Base-by-base conservation (phyloP, 2,113 vertebrate species). In the Procavia capensis region DNA sequence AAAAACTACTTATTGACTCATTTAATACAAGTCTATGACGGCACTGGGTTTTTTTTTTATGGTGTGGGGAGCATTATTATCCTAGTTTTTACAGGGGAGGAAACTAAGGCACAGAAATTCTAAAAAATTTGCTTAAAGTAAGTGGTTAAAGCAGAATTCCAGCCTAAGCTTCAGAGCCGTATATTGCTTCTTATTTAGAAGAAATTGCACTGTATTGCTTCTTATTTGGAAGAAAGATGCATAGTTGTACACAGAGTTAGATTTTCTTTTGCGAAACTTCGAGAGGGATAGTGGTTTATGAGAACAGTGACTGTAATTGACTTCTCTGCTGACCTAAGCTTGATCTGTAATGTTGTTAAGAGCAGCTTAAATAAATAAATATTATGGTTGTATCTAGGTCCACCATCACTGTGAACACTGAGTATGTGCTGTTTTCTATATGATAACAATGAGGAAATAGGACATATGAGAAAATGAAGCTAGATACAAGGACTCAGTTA, bases 401-500 rank as follows among this genome's bases (percentile, higher is more conserved):
- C 14, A 45, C 14, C 39, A 20, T 84, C 9, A 45, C 72, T 75
- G n/a, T 64, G 29, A 89, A 76, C 45, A 76, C 36, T 34, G 29
- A 85, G 4, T 29, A 16, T 29, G 1, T 95, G 45, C 27, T 79
- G 2, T 91, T 86, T 95, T 91, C 87, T 93, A 13, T n/a, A 74
- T 80, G 90, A 36, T 81, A 88, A 54, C 72, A 74, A 83, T 39
- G 25, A 90, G 86, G 68, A 57, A 78, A 27, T 85, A 24, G 45
- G 27, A 54, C 85, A 29, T 70, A 17, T 36, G 74, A 90, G 70
- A 96, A 90, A 94, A 66, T 94, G 76, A 89, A 96, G 85, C 19
- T 86, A 25, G 4, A 90, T 74, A 81, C 91, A 70, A 24, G n/a
- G 22, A 81, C 59, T 94, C 8, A 47, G 29, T 41, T 19, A 70